Conservation (phyloP, 2,113 vertebrate genomes). For the Chaetura pelagica region DNA sequence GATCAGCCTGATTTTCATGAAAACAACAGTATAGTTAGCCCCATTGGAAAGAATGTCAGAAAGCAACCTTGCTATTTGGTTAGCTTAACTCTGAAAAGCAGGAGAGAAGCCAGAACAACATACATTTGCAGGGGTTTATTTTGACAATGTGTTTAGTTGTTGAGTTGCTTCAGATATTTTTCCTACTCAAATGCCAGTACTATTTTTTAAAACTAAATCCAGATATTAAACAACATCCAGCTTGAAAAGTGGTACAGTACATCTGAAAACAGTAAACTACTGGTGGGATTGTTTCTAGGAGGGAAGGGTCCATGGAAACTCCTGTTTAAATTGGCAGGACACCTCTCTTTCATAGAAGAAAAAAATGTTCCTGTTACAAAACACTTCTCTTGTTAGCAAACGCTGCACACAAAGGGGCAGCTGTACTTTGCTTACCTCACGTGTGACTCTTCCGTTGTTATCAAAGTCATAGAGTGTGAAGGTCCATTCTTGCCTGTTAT, state of each 20-base stretch:
- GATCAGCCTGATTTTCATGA: neutral
- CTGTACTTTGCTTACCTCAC: slow-evolving; percentile 85
- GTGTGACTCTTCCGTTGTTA: slow-evolving; percentile 98
- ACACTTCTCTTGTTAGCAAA: slow-evolving; percentile 22
- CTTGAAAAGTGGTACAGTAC: neutral
- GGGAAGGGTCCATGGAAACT: slow-evolving; percentile 32
- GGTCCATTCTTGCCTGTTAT: slow-evolving; percentile 98
- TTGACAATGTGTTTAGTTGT: slow-evolving; percentile 48
- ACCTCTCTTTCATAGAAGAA: slow-evolving; percentile 11
- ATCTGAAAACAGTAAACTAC: slow-evolving; percentile 28
- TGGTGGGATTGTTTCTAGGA: slow-evolving; percentile 10
- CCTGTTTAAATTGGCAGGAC: slow-evolving; percentile 48
- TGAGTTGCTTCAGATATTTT: slow-evolving; percentile 39
- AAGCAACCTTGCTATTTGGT: slow-evolving; percentile 41
- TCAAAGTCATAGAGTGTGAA: slow-evolving; percentile 99
- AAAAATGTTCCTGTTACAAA: slow-evolving; percentile 47
- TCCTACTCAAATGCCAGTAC: slow-evolving; percentile 22
- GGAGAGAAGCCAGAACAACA: slow-evolving; percentile 48
- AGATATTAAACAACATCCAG: slow-evolving; percentile 38
- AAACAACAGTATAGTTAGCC: slow-evolving; percentile 37
- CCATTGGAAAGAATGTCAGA: slow-evolving; percentile 53
- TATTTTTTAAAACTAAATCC: slow-evolving; percentile 44
- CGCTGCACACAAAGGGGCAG: neutral
- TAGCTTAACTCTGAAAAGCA: slow-evolving; percentile 55
- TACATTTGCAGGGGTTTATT: slow-evolving; percentile 48